These are phyloP conservation scores for Clavelina lepadiformis DNA, from an alignment of 23 tunicate genomes.

Conservation along the genomic window DNA sequence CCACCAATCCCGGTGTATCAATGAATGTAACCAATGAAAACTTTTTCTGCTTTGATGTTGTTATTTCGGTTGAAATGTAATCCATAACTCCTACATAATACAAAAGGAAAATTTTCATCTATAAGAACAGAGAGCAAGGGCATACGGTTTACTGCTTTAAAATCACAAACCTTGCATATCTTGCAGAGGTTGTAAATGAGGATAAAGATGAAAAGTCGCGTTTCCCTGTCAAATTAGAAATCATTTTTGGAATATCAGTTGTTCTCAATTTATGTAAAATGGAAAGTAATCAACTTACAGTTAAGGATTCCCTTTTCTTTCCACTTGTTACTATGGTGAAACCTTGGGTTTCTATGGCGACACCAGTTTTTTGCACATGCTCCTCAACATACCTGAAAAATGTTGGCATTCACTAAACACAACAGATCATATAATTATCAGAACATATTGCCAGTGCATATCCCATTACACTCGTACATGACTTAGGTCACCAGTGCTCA, in stretches of 20 bases:
- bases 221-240: constrained; percentile 45
- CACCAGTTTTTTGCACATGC: constrained; percentile 94
- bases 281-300: constrained; percentile 18
- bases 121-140: not conserved
- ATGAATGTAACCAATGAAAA: constrained; percentile 72
- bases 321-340: constrained; percentile 94
- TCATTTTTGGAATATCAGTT: not conserved
- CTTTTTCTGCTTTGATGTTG: constrained; percentile 88
- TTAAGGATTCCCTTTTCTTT: constrained; percentile 88
- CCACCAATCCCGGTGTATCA: constrained; percentile 97
- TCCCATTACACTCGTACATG: too few species aligned
- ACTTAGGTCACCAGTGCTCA: too few species aligned
- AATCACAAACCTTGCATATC: constrained; percentile 40
- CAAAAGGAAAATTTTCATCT: too few species aligned
- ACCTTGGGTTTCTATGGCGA: constrained; percentile 98
- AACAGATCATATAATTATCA: too few species aligned
- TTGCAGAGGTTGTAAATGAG: constrained; percentile 85
- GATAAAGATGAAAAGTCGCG: constrained; percentile 86
- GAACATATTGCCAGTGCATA: too few species aligned
- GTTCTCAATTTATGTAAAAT: not conserved
- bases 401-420: too few species aligned
- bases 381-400: constrained; percentile 85
- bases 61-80: constrained; percentile 69
- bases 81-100: constrained; percentile 60
- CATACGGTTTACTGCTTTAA: not conserved